Evolutionary conservation across 2,113 vertebrate species (phyloP).

Genomic region (Anser brachyrhynchus): DNA sequence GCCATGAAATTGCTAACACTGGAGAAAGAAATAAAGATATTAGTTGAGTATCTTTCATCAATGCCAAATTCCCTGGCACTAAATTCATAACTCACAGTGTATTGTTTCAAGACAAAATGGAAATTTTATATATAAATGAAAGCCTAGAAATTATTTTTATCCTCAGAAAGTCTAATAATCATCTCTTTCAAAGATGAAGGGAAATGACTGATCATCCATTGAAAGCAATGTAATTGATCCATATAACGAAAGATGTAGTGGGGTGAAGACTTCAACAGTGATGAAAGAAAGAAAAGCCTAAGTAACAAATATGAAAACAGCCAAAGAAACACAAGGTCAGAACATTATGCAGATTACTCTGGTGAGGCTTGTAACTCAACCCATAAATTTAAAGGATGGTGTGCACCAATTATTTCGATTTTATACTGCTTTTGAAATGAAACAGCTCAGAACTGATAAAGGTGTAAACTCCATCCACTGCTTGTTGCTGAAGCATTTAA

Average conservation of each 20-base stretch:
- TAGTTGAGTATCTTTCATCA: not conserved
- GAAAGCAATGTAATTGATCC: not conserved
- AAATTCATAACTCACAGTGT: not conserved
- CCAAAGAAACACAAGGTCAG: not conserved
- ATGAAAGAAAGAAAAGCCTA: not conserved
- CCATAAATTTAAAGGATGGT: not conserved
- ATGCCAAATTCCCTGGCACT: not conserved
- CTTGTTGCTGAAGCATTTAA: not conserved
- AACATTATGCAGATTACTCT: not conserved
- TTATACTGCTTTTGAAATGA: conserved; percentile 15
- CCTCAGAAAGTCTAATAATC: not conserved
- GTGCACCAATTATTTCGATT: not conserved
- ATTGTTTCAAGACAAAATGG: not conserved
- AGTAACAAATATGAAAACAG: not conserved
- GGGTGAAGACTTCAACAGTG: not conserved
- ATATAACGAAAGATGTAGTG: not conserved
- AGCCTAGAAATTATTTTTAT: not conserved
- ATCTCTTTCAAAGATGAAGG: not conserved
- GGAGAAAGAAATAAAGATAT: not conserved
- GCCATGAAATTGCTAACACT: not conserved
- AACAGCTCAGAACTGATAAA: not conserved
- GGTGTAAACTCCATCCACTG: not conserved
- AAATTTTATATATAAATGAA: not conserved
- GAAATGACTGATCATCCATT: not conserved
- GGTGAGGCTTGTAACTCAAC: not conserved